Evolutionary conservation across 2,113 vertebrate genomes (phyloP).

Genomic region (Todiramphus chloris): DNA sequence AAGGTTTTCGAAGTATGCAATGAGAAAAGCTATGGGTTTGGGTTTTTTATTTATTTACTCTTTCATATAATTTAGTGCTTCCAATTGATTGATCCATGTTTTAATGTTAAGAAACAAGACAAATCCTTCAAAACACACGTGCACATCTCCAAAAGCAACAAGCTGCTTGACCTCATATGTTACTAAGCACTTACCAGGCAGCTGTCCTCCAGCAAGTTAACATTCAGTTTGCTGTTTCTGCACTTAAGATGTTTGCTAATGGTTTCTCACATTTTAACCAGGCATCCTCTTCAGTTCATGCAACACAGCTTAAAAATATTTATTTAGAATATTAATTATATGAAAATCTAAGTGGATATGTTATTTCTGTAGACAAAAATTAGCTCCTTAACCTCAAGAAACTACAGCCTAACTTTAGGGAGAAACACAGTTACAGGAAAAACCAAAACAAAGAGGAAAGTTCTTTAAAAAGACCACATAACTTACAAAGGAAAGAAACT

Average conservation of each 20-base stretch:
- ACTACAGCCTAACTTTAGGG: background rate
- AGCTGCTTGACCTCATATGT: background rate
- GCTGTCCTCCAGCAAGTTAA: background rate
- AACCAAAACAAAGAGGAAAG: background rate
- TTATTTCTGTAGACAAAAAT: background rate
- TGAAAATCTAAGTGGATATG: background rate
- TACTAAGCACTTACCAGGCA: background rate
- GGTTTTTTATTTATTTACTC: background rate
- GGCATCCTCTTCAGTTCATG: background rate
- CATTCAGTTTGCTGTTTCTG: background rate
- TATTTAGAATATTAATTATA: background rate
- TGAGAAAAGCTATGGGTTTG: background rate
- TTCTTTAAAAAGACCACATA: background rate
- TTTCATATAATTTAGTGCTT: background rate
- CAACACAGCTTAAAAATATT: background rate
- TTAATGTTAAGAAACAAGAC: background rate
- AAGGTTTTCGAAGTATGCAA: background rate
- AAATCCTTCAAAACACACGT: background rate
- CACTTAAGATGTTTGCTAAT: fast-evolving
- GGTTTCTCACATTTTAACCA: background rate
- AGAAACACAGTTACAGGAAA: background rate
- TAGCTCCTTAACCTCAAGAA: background rate
- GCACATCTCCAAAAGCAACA: background rate
- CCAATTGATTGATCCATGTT: background rate
- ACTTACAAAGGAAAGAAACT: background rate